These are phyloP conservation scores for Pelvicachromis taeniatus DNA, from an alignment of 2,113 vertebrate species.

Conservation along the genomic window DNA sequence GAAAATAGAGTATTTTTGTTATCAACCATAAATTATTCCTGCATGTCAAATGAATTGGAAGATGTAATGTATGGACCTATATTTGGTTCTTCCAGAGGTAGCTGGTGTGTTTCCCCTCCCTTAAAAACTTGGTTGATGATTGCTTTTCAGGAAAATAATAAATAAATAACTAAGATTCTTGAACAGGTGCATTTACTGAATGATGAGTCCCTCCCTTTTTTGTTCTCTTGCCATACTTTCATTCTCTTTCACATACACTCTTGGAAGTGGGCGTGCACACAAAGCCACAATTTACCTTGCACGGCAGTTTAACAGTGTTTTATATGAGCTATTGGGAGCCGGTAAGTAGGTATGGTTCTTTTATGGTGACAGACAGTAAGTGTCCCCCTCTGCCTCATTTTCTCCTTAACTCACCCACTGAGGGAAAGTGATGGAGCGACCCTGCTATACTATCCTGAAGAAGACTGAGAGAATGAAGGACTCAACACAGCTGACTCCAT, in stretches of 20 bases:
- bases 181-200: background rate
- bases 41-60: slow-evolving; percentile 55
- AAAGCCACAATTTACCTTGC: slow-evolving; percentile 9
- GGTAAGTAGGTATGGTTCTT: slow-evolving; percentile 54
- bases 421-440: slow-evolving; percentile 42
- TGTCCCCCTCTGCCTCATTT: slow-evolving; percentile 63
- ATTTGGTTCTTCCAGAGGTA: slow-evolving; percentile 21
- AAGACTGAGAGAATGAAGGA: background rate
- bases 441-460: slow-evolving; percentile 20
- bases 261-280: background rate
- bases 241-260: background rate
- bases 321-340: slow-evolving; percentile 51
- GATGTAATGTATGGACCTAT: slow-evolving; percentile 42
- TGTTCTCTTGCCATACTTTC: background rate
- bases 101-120: slow-evolving; percentile 19
- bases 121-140: slow-evolving; percentile 38
- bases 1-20: slow-evolving; percentile 68
- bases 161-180: background rate
- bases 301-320: slow-evolving; percentile 49
- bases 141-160: slow-evolving; percentile 37
- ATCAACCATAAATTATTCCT: slow-evolving; percentile 63
- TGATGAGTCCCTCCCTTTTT: background rate
- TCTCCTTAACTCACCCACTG: slow-evolving; percentile 64
- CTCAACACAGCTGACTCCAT: background rate
- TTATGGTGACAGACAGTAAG: slow-evolving; percentile 57